phyloP scores from a whole-genome alignment of 1,140 invertebrate genomes.

The Pollicipes pollicipes region DNA sequence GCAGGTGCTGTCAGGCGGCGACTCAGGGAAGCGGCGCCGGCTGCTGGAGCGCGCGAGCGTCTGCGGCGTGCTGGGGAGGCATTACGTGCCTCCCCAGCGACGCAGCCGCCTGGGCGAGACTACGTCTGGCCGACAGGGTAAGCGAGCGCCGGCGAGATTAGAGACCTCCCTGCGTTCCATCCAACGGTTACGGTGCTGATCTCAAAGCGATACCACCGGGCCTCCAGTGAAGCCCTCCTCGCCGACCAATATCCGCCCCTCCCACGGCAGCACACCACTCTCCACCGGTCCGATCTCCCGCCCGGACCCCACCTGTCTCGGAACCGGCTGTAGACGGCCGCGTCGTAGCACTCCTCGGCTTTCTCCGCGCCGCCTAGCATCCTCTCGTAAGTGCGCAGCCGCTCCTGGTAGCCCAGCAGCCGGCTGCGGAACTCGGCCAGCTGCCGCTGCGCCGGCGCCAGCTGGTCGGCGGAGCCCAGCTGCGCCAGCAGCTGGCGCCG shows the following conservation, averaged over 20 bases:
- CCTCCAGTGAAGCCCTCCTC: too few species aligned
- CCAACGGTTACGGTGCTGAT: too few species aligned
- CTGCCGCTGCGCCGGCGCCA: constrained; percentile 38
- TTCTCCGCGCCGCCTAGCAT: constrained; percentile 29
- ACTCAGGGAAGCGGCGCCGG: too few species aligned
- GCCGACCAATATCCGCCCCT: too few species aligned
- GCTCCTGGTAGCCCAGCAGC: constrained; percentile 41
- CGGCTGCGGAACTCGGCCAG: constrained; percentile 37
- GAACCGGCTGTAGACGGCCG: constrained; percentile 14
- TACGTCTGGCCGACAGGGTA: background rate
- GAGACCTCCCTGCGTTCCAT: too few species aligned
- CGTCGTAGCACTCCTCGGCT: constrained; percentile 13
- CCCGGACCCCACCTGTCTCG: constrained; percentile 10
- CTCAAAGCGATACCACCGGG: too few species aligned
- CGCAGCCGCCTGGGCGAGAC: too few species aligned
- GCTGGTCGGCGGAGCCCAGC: constrained; percentile 16
- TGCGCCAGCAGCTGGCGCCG: constrained; percentile 10
- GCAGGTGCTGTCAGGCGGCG: constrained; percentile 13
- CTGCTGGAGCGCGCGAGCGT: too few species aligned
- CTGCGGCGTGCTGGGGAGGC: too few species aligned
- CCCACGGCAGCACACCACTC: too few species aligned
- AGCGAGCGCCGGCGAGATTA: constrained; percentile 13
- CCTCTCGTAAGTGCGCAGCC: constrained; percentile 41
- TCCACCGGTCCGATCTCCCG: too few species aligned
- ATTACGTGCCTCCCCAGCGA: too few species aligned